Conservation (phyloP, 1,140 invertebrate genomes). For the Linepithema humile region DNA sequence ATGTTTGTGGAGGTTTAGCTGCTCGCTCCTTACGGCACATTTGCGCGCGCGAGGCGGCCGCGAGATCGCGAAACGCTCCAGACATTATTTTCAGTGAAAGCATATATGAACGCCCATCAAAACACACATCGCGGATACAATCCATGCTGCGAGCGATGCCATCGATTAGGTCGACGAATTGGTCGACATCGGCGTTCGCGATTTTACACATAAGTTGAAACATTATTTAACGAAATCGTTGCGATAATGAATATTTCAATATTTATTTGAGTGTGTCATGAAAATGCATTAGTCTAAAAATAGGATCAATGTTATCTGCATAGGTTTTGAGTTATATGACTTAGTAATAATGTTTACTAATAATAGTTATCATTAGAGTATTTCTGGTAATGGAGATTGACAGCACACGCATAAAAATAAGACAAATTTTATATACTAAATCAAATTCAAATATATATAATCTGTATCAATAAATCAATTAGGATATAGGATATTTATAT, state of each 20-base stretch:
- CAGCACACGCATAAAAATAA: too few species aligned
- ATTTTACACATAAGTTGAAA: conserved; percentile 13
- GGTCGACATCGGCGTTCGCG: not conserved
- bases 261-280: not conserved
- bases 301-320: not conserved
- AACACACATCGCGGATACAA: conserved; percentile 45
- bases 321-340: too few species aligned
- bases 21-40: conserved; percentile 46
- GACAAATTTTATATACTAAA: too few species aligned
- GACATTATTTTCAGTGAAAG: conserved; percentile 60
- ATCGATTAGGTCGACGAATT: conserved; percentile 54
- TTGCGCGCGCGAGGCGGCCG: conserved; percentile 17
- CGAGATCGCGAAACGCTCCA: conserved; percentile 35
- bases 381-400: too few species aligned
- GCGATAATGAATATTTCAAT: conserved; percentile 5
- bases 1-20: conserved; percentile 43
- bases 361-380: too few species aligned
- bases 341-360: too few species aligned
- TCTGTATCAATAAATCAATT: too few species aligned
- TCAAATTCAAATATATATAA: too few species aligned
- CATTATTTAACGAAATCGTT: conserved; percentile 48
- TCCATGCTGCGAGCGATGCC: conserved; percentile 25
- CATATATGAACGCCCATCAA: conserved; percentile 36
- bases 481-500: too few species aligned
- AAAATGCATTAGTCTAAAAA: not conserved